Evolutionary conservation across 2,113 vertebrate species (phyloP), one percentile per base, ranked within the genome.

Genomic region (Globicephala melas): DNA sequence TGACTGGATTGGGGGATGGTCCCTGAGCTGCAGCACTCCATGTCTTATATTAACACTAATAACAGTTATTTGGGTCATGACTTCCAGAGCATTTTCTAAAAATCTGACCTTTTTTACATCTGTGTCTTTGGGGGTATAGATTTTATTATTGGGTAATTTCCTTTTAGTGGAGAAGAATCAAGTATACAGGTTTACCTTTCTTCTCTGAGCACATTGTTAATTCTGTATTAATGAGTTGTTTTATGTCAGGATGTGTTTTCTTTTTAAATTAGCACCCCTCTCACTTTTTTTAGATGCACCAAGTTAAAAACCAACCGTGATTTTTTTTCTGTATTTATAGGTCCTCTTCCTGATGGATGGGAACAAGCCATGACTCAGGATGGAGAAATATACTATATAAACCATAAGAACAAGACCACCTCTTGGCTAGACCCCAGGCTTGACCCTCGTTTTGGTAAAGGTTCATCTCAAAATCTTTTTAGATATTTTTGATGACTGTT

Each of bases 351-450:
- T 98, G 99, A 99, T 80, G 99, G 99, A 99, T 99, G 99, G 99
- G 99, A 99, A 98, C 99, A 99, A 99, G 99, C 99, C 95, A 99
- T 99, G 98, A 99, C 99, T 98, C 99, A 99, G 98, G 99, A 99
- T 98, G 99, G 99, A 98, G 99, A 99, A 99, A 99, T 99, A 98
- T 99, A 99, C 99, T 99, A 99, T 99, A 99, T 99, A 99, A 99
- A 99, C 99, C 99, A 99, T 99, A 99, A 99, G 99, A 99, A 99
- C 99, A 99, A 99, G 99, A 99, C 99, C 97, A 99, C 99, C 97
- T 99, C 99, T 98, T 99, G 99, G 99, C 99, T 99, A 98, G 99
- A 99, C 99, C 99, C 99, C 98, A 99, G 99, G 97, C 99, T 99
- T 97, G 99, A 99, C 99, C 99, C 99, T 98, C 99, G 99, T 97